Evolutionary conservation across 2,888 invertebrate species (phyloP), one percentile per base, ranked within the genome.

Genomic region (Mactromeris polynyma): DNA sequence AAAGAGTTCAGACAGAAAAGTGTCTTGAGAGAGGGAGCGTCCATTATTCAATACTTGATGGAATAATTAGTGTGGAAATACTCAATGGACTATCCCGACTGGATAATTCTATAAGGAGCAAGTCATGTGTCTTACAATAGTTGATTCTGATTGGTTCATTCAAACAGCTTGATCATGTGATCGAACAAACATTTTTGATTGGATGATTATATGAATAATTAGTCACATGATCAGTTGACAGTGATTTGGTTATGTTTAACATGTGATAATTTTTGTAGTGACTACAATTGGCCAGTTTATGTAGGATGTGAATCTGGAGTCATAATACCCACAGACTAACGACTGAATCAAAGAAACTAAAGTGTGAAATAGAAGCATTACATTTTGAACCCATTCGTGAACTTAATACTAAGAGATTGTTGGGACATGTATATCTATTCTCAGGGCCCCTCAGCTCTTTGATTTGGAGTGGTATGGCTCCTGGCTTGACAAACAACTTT

Each of bases 211-310:
- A 21, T 19, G n/a, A 58, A 58, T 9, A 21, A 58, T 26, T 1
- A 9, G 26, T 58, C 58, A 58, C 58, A 33, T 81, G 81, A 81
- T n/a, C 46, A 80, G 46, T n/a, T 3, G 31, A 31, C 80, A 31
- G 2, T 51, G 58, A 58, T n/a, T 26, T 21, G n/a, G 3, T 58
- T n/a, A 51, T 51, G n/a, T 58, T 33, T 79, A 42, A 14, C 38
- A n/a, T 36, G 46, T n/a, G 46, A 33, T 81, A 81, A 40, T 51
- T 36, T 31, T 69, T 83, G 77, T 73, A 73, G 83, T 83, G 83
- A 83, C 83, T 33, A 19, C 36, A 77, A 51, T 11, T 81, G 69
- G 83, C 69, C 42, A 83, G 77, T 51, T 77, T 40, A 83, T 46
- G 69, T 26, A n/a, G 58, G 11, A 64, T 64, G 9, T 64, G 26